These are phyloP conservation scores for Drosophila robusta DNA, from an alignment of 2,888 invertebrate species.

Conservation along the genomic window DNA sequence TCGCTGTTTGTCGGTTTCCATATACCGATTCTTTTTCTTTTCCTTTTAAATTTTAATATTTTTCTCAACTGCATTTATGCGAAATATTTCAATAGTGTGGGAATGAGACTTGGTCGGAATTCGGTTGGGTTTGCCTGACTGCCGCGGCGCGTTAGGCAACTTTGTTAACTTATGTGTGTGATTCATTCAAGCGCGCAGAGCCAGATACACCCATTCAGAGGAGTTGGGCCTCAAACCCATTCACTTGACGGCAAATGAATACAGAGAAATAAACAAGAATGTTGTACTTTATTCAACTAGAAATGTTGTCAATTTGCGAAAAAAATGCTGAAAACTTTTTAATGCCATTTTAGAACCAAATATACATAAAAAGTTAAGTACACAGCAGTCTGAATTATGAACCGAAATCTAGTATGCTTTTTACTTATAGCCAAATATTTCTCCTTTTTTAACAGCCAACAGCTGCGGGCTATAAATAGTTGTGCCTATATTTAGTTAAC, in stretches of 20 bases:
- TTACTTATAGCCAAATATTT: too few species aligned
- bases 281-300: too few species aligned
- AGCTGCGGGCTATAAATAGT: neutral
- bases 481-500: neutral
- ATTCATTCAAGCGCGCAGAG: slow-evolving; percentile 43
- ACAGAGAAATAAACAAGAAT: neutral
- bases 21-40: slow-evolving; percentile 32
- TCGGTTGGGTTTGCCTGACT: slow-evolving; percentile 34
- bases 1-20: slow-evolving; percentile 74
- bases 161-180: slow-evolving; percentile 35
- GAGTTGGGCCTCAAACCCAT: neutral
- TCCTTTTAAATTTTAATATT: slow-evolving; percentile 20
- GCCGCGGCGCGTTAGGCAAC: slow-evolving; percentile 38
- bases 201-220: slow-evolving; percentile 6
- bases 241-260: neutral
- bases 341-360: too few species aligned
- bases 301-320: too few species aligned
- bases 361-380: too few species aligned
- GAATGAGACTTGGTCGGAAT: slow-evolving; percentile 64
- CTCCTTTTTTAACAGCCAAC: neutral
- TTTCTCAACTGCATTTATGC: slow-evolving; percentile 59
- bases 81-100: slow-evolving; percentile 76
- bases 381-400: too few species aligned
- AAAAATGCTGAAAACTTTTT: too few species aligned
- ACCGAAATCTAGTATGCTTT: too few species aligned